These are phyloP conservation scores for Sarcophaga rosellei DNA, from an alignment of 2,888 invertebrate genomes.

Conservation along the genomic window DNA sequence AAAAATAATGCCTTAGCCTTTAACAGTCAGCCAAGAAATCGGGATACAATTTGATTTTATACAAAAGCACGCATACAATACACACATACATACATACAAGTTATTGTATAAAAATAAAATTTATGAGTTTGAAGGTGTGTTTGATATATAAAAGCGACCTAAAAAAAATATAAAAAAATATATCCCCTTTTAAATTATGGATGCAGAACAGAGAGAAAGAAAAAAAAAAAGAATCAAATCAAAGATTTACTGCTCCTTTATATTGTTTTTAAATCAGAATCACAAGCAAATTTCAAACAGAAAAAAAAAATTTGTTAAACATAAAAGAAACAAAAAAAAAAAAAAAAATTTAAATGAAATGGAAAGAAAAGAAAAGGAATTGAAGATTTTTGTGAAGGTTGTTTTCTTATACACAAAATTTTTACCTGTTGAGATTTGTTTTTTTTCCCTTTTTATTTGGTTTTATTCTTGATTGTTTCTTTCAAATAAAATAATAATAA, in stretches of 20 bases:
- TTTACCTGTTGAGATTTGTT: conserved; percentile 39
- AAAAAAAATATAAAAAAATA: too few relatives aligned
- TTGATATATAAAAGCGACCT: conserved; percentile 15
- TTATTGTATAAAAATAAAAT: conserved; percentile 59
- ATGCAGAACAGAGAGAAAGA: background rate
- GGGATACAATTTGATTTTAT: too few relatives aligned
- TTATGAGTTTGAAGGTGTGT: conserved; percentile 66
- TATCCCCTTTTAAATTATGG: too few relatives aligned
- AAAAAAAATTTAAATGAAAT: conserved; percentile 16
- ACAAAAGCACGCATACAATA: too few relatives aligned
- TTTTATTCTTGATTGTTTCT: background rate
- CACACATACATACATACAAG: background rate
- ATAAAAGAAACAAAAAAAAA: too few relatives aligned
- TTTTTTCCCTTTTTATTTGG: too few relatives aligned
- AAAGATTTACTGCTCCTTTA: too few relatives aligned
- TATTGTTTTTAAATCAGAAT: too few relatives aligned
- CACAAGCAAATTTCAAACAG: too few relatives aligned
- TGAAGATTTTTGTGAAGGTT: conserved; percentile 66
- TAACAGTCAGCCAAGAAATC: conserved; percentile 7
- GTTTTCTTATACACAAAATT: conserved; percentile 7
- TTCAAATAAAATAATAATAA: too few relatives aligned
- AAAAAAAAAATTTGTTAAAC: too few relatives aligned
- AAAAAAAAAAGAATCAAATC: background rate
- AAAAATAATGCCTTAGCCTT: conserved; percentile 56
- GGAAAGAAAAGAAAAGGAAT: conserved; percentile 60